These are phyloP conservation scores for Dallia pectoralis DNA, from an alignment of 2,797 vertebrate genomes.

Conservation along the genomic window DNA sequence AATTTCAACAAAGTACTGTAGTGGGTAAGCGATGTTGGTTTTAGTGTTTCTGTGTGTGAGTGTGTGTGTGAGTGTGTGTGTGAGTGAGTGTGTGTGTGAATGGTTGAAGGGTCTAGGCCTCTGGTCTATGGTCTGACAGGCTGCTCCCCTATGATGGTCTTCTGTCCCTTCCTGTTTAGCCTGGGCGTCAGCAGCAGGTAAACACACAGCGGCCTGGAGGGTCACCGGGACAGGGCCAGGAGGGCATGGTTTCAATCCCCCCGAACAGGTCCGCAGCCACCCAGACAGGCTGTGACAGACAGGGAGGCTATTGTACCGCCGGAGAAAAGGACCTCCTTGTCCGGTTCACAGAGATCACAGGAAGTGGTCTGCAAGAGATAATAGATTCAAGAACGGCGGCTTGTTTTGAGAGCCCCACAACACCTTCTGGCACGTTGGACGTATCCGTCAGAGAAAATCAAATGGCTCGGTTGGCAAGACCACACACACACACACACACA, in stretches of 20 bases:
- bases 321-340: conserved; percentile 32
- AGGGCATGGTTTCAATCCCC: conserved; percentile 66
- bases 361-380: conserved; percentile 55
- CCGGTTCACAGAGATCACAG: conserved; percentile 54
- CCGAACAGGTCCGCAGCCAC: conserved; percentile 39
- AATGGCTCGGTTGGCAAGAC: conserved; percentile 62
- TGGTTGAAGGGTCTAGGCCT: conserved; percentile 25
- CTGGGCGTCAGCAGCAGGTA: conserved; percentile 85
- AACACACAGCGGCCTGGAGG: conserved; percentile 76
- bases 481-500: no score
- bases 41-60: not conserved
- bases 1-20: not conserved
- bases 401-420: conserved; percentile 22
- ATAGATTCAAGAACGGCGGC: conserved; percentile 65
- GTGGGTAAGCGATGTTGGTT: not conserved
- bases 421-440: conserved; percentile 44
- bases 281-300: conserved; percentile 34
- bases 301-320: conserved; percentile 8
- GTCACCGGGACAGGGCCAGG: conserved; percentile 19
- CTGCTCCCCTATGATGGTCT: conserved; percentile 80
- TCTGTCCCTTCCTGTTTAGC: conserved; percentile 93
- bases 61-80: conserved; percentile 4
- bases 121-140: conserved; percentile 36
- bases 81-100: not conserved
- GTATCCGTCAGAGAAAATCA: conserved; percentile 39